Base-by-base conservation (phyloP, 2,797 vertebrate species). In the Pachyuromys duprasi region DNA sequence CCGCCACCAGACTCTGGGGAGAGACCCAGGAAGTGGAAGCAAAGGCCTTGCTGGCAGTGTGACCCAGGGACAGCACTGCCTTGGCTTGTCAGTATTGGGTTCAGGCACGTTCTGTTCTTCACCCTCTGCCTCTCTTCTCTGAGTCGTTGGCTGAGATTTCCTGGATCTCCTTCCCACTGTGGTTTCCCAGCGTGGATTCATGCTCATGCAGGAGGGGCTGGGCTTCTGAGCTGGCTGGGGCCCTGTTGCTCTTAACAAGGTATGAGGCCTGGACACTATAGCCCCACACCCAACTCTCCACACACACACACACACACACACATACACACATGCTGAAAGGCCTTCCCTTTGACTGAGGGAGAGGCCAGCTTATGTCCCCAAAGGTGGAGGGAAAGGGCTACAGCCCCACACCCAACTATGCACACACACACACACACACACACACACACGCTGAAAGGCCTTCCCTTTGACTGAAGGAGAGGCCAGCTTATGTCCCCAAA, bases 11-110 rank as follows among this genome's bases (percentile, higher is more conserved):
- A 28, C 69, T 91, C 86, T 20, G 39, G 81, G 36, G 79, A 95
- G 69, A 95, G 87, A 79, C 94, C 93, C 90, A 31, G 92, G 88
- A 81, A 84, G 31, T 55, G n/a, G 67, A 57, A 78, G 89, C 84
- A 8, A 31, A 62, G 92, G 45, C 65, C 78, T 55, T 0, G 39
- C 87, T 90, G 76, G 91, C 31, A 79, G 11, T 0, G 0, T 13
- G 0, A 0, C 22, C 53, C 18, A 62, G 79, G 78, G 81, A 90
- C 1, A 0, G 33, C 63, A 74, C 86, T 1, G 0, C 82, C 88
- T 83, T 65, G 45, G 91, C 78, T 76, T 78, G 80, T 90, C 42
- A 1, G 69, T 39, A 42, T 8, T 75, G 79, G 95, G 96, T 93
- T 76, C 75, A 80, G 96, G 74, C 96, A 90, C 2, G 80, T 96